Evolutionary conservation across 2,888 invertebrate genomes (phyloP), one percentile per base, ranked within the genome.

Genomic region (Subacronicta megacephala): DNA sequence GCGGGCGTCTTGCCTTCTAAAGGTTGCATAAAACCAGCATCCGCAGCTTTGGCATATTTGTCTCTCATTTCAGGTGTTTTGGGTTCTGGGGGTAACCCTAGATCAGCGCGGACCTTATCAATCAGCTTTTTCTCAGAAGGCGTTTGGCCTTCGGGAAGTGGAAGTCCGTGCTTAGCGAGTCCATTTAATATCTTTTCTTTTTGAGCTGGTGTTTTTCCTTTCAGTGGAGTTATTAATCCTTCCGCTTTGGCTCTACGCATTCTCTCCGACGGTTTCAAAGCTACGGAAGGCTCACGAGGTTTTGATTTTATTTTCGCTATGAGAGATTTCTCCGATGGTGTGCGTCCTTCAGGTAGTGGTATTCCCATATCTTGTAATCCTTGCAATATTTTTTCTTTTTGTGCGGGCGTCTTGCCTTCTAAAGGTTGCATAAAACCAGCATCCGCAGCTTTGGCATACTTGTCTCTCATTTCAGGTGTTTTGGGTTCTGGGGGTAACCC

Each of bases 31-130:
- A 46, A 33, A 1, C 56, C 80, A 20, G 73, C 78, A n/a, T 62
- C 71, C n/a, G 60, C 31, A 12, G 82, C 79, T 51, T 76, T 64
- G 3, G 64, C 46, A 58, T 73, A 55, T 54, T 76, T 73, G 53
- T 78, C 55, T 66, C 57, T 29, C 64, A 56, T 20, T 6, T 26
- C n/a, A n/a, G 72, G 7, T 0, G 65, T 75, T 63, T 73, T 75
- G 0, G 82, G 79, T 31, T 78, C 77, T 0, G 75, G 75, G 13
- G 82, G 82, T 4, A 83, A 12, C 4, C 81, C 81, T 7, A 80
- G 12, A 5, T 82, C 77, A 0, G 41, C 40, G 12, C 78, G 61
- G 12, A 83, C 69, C 45, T 80, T 80, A 0, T 65, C 45, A 0
- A 79, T 70, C 0, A 82, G 3, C 35, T 73, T 62, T 29, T 58